phyloP scores from a whole-genome alignment of 2,113 vertebrate species.

The Leiothrix lutea region DNA sequence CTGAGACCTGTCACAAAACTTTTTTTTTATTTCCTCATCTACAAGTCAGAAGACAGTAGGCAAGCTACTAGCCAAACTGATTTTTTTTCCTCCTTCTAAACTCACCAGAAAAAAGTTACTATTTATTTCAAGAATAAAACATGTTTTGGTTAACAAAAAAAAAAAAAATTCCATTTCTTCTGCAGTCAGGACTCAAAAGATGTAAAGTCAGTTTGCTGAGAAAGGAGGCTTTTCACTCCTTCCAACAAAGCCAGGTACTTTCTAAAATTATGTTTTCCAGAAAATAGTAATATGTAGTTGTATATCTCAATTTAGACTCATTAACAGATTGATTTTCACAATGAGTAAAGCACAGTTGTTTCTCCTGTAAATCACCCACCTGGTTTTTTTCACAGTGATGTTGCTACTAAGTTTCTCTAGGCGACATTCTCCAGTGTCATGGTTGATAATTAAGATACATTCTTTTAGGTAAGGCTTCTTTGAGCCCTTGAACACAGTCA shows the following conservation, averaged over 20 bases:
- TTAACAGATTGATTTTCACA: not conserved
- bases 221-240: not conserved
- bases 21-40: not conserved
- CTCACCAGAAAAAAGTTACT: not conserved
- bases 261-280: not conserved
- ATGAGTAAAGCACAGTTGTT: not conserved
- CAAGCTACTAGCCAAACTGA: not conserved
- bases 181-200: accelerated
- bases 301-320: not conserved
- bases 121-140: not conserved
- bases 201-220: not conserved
- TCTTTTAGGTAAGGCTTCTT: constrained; percentile 96
- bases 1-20: not conserved
- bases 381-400: constrained; percentile 97
- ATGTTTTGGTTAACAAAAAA: not conserved
- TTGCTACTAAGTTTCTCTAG: constrained; percentile 98
- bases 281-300: not conserved
- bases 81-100: not conserved
- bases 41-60: not conserved
- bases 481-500: constrained; percentile 97
- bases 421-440: constrained; percentile 96
- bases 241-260: not conserved
- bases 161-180: not conserved
- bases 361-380: constrained; percentile 73
- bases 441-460: constrained; percentile 97